Conservation (phyloP, 2,888 invertebrate genomes). For the Eilema griseolum region DNA sequence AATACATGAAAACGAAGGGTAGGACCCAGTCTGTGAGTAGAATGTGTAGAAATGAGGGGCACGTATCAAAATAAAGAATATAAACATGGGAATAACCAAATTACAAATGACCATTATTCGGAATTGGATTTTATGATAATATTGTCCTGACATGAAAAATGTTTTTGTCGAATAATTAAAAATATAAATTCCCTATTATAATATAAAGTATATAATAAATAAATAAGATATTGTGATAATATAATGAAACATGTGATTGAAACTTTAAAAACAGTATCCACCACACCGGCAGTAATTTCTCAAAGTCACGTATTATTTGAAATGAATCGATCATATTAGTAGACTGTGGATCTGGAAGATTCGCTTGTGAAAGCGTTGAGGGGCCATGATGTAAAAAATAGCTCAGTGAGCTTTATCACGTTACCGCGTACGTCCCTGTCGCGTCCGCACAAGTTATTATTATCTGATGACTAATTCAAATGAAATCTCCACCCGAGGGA, state of each 20-base stretch:
- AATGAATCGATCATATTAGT: not conserved
- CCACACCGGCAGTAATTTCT: not conserved
- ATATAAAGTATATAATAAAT: too few species aligned
- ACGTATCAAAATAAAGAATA: not conserved
- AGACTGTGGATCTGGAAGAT: not conserved
- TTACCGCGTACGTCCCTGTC: slow-evolving; percentile 25
- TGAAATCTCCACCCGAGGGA: slow-evolving; percentile 58
- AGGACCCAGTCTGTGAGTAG: not conserved
- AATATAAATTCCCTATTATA: too few species aligned
- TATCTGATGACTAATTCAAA: slow-evolving; percentile 63
- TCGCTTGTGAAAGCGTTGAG: not conserved
- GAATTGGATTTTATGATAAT: not conserved
- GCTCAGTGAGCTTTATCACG: slow-evolving; percentile 49
- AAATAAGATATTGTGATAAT: too few species aligned
- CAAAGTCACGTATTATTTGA: not conserved
- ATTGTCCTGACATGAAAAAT: not conserved
- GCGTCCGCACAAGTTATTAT: slow-evolving; percentile 45
- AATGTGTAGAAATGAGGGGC: not conserved
- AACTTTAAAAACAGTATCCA: not conserved
- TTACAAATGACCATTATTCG: not conserved
- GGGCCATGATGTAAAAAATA: slow-evolving; percentile 35
- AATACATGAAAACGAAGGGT: not conserved
- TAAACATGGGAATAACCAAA: not conserved
- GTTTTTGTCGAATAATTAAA: too few species aligned
- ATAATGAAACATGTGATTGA: too few species aligned